Evolutionary conservation across 1,140 invertebrate genomes (phyloP).

Genomic region (Lepidurus packardi): DNA sequence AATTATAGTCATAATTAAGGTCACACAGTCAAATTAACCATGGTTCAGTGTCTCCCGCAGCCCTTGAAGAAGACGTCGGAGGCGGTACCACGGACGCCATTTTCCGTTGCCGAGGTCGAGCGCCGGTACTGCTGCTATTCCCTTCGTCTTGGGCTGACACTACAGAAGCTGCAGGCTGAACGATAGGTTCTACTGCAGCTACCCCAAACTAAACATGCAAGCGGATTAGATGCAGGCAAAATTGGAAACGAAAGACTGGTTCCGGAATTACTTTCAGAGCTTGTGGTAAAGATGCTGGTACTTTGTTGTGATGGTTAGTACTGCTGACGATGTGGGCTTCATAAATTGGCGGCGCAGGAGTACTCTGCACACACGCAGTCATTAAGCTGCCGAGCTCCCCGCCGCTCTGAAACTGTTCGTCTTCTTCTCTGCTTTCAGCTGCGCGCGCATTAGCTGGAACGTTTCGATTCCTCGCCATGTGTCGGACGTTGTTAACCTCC

Average conservation of each 20-base stretch:
- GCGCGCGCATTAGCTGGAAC: neutral
- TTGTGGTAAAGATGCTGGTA: neutral
- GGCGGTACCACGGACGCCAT: conserved; percentile 2
- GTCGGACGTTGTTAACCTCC: neutral
- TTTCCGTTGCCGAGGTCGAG: neutral
- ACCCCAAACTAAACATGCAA: neutral
- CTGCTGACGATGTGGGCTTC: conserved; percentile 31
- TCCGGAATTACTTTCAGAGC: neutral
- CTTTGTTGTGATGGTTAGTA: conserved; percentile 19
- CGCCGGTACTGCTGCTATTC: neutral
- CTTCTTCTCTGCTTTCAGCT: neutral
- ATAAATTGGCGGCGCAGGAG: conserved; percentile 27
- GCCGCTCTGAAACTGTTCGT: neutral
- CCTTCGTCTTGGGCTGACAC: neutral
- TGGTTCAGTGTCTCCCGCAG: neutral
- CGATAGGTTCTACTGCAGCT: neutral
- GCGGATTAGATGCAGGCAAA: neutral
- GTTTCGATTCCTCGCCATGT: neutral
- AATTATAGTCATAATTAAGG: neutral
- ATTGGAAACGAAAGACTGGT: neutral
- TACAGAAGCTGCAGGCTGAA: neutral
- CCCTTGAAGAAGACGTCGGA: neutral
- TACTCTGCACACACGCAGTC: conserved; percentile 26
- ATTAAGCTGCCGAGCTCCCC: neutral
- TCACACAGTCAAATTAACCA: neutral